Evolutionary conservation across 2,113 vertebrate species (phyloP).

Genomic region (Chrysemys picta): DNA sequence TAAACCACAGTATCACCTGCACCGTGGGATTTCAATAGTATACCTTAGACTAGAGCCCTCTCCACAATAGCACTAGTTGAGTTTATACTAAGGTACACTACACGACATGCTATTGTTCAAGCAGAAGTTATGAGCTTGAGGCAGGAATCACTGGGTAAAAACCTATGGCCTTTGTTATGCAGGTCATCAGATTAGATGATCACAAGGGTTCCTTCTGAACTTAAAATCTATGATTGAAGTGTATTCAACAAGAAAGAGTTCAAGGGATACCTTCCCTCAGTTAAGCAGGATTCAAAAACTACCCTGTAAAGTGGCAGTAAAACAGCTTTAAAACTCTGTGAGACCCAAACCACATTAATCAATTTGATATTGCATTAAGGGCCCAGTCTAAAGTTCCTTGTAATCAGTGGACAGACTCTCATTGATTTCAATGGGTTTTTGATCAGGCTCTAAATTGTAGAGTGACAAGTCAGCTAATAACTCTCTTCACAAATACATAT

Average conservation of each 20-base stretch:
- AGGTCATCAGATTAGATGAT: background rate
- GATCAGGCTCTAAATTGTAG: background rate
- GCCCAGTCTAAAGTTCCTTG: accelerated
- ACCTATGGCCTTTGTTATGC: background rate
- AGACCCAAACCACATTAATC: background rate
- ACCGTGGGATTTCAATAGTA: background rate
- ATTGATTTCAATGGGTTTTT: background rate
- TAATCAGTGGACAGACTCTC: background rate
- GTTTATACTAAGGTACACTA: background rate
- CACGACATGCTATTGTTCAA: background rate
- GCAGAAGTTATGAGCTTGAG: background rate
- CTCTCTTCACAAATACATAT: background rate
- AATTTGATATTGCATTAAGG: background rate
- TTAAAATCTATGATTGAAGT: background rate
- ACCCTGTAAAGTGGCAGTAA: background rate
- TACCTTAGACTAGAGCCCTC: background rate
- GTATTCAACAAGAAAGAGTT: background rate
- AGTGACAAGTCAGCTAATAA: background rate
- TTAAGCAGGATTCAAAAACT: background rate
- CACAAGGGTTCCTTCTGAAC: background rate
- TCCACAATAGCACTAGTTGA: background rate
- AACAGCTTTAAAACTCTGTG: background rate
- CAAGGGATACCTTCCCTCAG: background rate
- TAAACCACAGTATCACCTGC: background rate
- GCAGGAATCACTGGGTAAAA: background rate